Percentiles rank a stretch among this genome's conserved stretches.
phyloP scores from a whole-genome alignment of 2,888 invertebrate genomes.

The Nomada lathburiana region DNA sequence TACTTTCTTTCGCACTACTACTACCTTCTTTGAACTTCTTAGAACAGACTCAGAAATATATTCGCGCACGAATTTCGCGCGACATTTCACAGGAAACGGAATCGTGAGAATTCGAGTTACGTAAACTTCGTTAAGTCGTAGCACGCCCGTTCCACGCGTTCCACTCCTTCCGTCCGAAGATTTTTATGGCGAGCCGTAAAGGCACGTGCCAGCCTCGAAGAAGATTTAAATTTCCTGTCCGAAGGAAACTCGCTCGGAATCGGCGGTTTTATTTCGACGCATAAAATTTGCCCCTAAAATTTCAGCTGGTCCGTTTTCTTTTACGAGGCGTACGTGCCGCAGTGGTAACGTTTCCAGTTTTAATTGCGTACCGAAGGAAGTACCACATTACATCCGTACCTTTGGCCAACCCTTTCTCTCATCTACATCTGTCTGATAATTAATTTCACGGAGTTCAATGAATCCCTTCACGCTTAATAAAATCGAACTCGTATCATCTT shows the following conservation, averaged over 20 bases:
- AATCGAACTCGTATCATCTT: not conserved
- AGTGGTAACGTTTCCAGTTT: conserved; percentile 49
- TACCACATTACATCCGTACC: conserved; percentile 5
- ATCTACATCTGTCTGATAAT: conserved; percentile 28
- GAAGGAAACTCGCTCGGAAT: conserved; percentile 68
- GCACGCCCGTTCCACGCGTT: conserved; percentile 28
- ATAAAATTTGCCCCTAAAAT: conserved; percentile 58
- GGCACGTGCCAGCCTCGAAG: conserved; percentile 56
- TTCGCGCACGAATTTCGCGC: not conserved
- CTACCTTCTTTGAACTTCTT: too few species aligned
- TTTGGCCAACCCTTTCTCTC: conserved; percentile 5
- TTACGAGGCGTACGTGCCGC: conserved; percentile 65
- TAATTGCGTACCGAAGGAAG: conserved; percentile 65
- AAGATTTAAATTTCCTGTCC: conserved; percentile 77
- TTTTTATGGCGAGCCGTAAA: conserved; percentile 72
- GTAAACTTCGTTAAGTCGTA: conserved; percentile 31
- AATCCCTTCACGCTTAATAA: not conserved
- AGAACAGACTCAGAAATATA: too few species aligned
- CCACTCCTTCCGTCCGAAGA: conserved; percentile 51
- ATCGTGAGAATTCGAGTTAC: conserved; percentile 28
- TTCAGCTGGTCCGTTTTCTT: conserved; percentile 38
- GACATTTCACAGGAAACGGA: conserved; percentile 17
- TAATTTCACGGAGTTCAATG: conserved; percentile 13
- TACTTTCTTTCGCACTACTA: too few species aligned
- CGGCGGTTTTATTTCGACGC: conserved; percentile 69